Evolutionary conservation across 1,140 invertebrate genomes (phyloP).

Genomic region (Scaptodrosophila lebanonensis): DNA sequence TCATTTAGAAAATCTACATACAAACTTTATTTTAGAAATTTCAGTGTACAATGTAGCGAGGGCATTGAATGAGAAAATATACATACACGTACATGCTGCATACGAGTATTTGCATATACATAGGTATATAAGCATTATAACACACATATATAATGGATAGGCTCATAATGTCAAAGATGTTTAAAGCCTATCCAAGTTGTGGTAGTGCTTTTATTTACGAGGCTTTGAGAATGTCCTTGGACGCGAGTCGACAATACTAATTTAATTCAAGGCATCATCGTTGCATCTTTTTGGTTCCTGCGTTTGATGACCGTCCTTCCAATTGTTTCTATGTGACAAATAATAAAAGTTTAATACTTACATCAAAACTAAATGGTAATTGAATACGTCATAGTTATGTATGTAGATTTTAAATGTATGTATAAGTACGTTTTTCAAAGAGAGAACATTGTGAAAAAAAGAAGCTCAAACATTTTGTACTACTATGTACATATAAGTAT

Average conservation of each 20-base stretch:
- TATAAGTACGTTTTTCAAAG: too few species aligned
- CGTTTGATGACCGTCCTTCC: slow-evolving; percentile 69
- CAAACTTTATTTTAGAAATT: too few species aligned
- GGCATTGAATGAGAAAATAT: not conserved
- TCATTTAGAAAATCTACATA: too few species aligned
- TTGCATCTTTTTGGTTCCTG: slow-evolving; percentile 37
- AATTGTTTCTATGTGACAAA: slow-evolving; percentile 75
- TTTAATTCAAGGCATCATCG: slow-evolving; percentile 30
- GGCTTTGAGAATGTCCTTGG: slow-evolving; percentile 38
- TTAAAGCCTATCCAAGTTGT: slow-evolving; percentile 10
- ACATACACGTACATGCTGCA: not conserved
- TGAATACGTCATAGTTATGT: slow-evolving; percentile 2
- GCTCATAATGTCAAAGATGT: too few species aligned
- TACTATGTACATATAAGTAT: too few species aligned
- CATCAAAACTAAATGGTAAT: not conserved
- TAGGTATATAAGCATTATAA: too few species aligned
- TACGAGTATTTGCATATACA: not conserved
- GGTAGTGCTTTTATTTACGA: slow-evolving; percentile 28
- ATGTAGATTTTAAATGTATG: too few species aligned
- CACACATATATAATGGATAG: too few species aligned
- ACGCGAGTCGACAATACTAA: slow-evolving; percentile 31
- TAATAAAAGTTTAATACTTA: slow-evolving; percentile 41
- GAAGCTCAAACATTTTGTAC: too few species aligned
- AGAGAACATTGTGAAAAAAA: too few species aligned
- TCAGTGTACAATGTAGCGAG: too few species aligned